Evolutionary conservation across 2,113 vertebrate species (phyloP), one percentile per base, ranked within the genome.

Genomic region (Phodopus roborovskii): DNA sequence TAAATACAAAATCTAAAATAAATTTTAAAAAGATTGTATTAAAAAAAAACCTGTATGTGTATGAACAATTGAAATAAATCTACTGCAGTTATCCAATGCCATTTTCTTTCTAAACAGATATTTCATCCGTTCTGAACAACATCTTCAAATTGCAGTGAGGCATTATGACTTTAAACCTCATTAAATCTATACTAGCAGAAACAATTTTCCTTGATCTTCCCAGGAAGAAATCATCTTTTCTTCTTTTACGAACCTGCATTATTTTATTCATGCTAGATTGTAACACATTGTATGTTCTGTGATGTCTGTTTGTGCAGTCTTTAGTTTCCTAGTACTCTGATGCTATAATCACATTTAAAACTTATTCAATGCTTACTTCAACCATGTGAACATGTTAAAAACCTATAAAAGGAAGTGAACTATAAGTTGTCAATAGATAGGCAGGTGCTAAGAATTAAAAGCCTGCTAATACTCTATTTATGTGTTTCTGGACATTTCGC

Each of bases 361-460:
- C 58, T 3, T 93, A 96, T 39, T 75, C 90, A 91, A 87, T 26
- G 39, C 5, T 45, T 42, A 60, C 24, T 75, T 73, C 74, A 77
- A 45, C 16, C 70, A 77, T 62, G 26, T 42, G 58, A 92, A 58
- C 68, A 9, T 88, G 53, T 28, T 73, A 91, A 62, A 45, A 79
- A 77, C 78, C 42, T 81, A 92, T 83, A 66, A 81, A 64, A 84
- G 26, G 16, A 64, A 97, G 20, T 66, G 39, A 91, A 89, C 88
- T 60, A 17, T n/a, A 90, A 71, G 58, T 88, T 84, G 83, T 39
- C 83, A 89, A 66, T 56, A 96, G 4, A 75, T 64, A 96, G 30
- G 45, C 68, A 74, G 36, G 92, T 48, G 93, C 62, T 85, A n/a
- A 81, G n/a, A 48, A 48, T 22, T 88, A 77, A 92, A 90, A 92